Base-by-base conservation (phyloP, 1,140 invertebrate species). In the Drosophila bocki region DNA sequence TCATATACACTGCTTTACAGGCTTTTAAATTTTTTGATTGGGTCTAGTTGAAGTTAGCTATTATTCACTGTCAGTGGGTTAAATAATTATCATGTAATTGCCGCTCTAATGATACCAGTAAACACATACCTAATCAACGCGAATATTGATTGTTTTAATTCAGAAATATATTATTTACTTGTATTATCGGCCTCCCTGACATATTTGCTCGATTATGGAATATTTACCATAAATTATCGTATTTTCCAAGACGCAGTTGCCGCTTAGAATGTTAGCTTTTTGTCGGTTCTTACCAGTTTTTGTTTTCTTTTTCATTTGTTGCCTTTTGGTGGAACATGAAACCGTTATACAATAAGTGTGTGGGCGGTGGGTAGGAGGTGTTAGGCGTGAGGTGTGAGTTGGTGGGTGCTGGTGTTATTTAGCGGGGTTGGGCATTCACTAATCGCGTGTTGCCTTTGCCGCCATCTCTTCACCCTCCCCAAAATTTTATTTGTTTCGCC, bases 41-140 rank as follows among this genome's bases (percentile, higher is more conserved):
- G 26, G 26, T 3, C 26, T 29, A 6, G 26, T 29, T 29, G 26
- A 29, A 29, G 5, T 29, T 29, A 29, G 26, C 26, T 5, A 6
- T 29, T 4, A 29, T 5, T 6, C 26, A 29, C 26, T 29, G 26
- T 29, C 72, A 84, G 69, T 80, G 82, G 72, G 67, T 84, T 84
- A 69, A 80, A 69, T 70, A 78, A 84, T 85, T 80, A 85, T 58
- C 77, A 77, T 68, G 60, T 64, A 84, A 83, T 84, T 84, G 65
- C 63, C 32, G 48, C 50, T 69, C 62, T 80, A 76, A 75, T 56
- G 26, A 75, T 59, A 39, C 39, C 32, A 17, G 32, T 39, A 68
- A 54, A 44, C 44, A 51, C 42, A 29, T 29, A 22, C 22, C 26
- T 15, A 19, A 57, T 41, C 19, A 17, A 44, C 19, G 9, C 51